phyloP scores from a whole-genome alignment of 2,113 vertebrate genomes.

The Heterocephalus glaber region DNA sequence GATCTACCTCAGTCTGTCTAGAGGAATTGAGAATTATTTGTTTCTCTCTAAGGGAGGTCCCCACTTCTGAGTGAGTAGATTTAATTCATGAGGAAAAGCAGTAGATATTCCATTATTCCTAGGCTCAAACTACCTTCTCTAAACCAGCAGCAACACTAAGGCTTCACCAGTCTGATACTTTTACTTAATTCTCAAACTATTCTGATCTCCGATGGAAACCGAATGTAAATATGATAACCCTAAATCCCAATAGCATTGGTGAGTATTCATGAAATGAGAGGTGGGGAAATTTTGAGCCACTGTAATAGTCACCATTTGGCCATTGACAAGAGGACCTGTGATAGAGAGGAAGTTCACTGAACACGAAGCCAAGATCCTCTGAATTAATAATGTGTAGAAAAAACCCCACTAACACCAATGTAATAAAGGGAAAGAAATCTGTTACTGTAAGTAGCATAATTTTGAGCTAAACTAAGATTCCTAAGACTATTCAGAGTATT shows the following conservation, averaged over 20 bases:
- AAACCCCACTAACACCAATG: background rate
- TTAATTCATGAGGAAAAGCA: background rate
- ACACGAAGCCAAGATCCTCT: background rate
- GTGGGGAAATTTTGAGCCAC: background rate
- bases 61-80: background rate
- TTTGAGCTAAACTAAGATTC: background rate
- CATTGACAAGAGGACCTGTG: background rate
- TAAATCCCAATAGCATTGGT: background rate
- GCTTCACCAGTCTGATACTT: background rate
- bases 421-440: background rate
- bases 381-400: background rate
- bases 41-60: background rate
- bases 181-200: background rate
- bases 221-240: background rate
- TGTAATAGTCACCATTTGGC: background rate
- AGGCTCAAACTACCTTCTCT: background rate
- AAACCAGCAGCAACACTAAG: background rate
- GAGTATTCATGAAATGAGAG: background rate
- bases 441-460: background rate
- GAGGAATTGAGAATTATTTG: background rate
- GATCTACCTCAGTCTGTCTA: background rate
- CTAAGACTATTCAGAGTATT: background rate
- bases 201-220: background rate
- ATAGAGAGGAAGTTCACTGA: background rate
- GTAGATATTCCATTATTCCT: background rate